Evolutionary conservation across 2,888 invertebrate species (phyloP), one percentile per base, ranked within the genome.

Genomic region (Ectobius pallidus): DNA sequence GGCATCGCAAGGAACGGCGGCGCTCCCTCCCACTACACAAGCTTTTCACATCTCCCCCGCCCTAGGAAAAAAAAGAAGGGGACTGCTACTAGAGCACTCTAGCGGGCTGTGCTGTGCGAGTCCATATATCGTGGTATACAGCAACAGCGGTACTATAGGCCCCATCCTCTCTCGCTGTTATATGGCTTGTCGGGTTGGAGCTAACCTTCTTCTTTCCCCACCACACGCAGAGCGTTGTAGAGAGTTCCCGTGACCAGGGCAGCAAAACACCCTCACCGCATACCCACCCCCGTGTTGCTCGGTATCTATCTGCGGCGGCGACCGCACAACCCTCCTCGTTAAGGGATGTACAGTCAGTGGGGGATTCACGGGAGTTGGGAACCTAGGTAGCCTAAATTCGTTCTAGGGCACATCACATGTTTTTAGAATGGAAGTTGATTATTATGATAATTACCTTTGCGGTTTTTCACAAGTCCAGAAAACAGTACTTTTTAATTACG

Each of bases 251-350:
- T 65, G 65, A 46, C 65, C 65, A 65, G 65, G 46, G 65, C 65
- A 65, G 65, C 65, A 65, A 65, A 65, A 65, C 65, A 65, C 46
- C 65, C 44, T 65, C 46, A 65, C 65, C 65, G 39, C 65, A 65
- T 46, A 25, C 65, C 46, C 65, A 46, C 63, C 49, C 9, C 61
- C 62, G n/a, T 42, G 18, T 30, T 25, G 27, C 27, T n/a, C 58
- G 30, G 58, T 58, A 58, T 58, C 58, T 58, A 58, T 58, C 58
- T 30, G 30, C n/a, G 58, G 58, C 58, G 30, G 6, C 30, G 65
- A 65, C 65, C 65, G 30, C 46, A 65, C 46, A 65, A 44, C 63
- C 65, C 65, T 65, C 30, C 65, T 65, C 65, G 65, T 65, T 46
- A 65, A 65, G 65, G 65, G 65, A 25, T 65, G 65, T 65, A 65